Evolutionary conservation across 2,888 invertebrate species (phyloP), one percentile per base, ranked within the genome.

Genomic region (Tiliacea citrago): DNA sequence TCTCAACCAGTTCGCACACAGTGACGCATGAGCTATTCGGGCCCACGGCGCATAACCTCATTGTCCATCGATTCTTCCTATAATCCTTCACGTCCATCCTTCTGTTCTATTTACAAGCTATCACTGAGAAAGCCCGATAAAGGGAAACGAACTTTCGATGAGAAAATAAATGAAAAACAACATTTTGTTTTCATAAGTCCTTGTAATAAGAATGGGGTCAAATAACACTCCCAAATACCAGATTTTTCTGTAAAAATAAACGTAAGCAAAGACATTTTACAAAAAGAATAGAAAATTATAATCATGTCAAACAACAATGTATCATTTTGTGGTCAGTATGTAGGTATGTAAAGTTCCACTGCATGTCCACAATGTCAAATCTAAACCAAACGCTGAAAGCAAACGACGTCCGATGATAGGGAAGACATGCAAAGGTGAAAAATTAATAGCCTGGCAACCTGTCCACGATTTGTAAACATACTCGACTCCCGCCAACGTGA

Each of bases 51-150:
- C 90, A 90, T 92, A 93, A 93, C 92, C 94, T 93, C 93, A 86
- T 93, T 93, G 92, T 91, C 91, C 93, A 94, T 93, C 92, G 93
- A 94, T 94, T 94, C 91, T 91, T 88, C 82, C 88, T 86, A 84
- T 89, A 91, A 91, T 91, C 91, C 90, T 82, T 85, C 77, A 79
- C 53, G 45, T 71, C 68, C 79, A 77, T 86, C 88, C 86, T 86
- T 82, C 84, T 84, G 87, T 88, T 89, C 89, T 84, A 89, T 88
- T 90, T 90, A 89, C 86, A 82, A 77, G 75, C 72, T 80, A 83
- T 79, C 76, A 61, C 13, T 24, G 29, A 77, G n/a, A 68, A 81
- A 82, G 49, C 73, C 73, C 69, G 73, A 77, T 81, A 81, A 68
- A 80, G 79, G 76, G 74, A 84, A 88, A 84, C 47, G 77, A 85